These are phyloP conservation scores for Pocillopora grandis DNA, from an alignment of 92 coral and sea anemone species.

Conservation along the genomic window DNA sequence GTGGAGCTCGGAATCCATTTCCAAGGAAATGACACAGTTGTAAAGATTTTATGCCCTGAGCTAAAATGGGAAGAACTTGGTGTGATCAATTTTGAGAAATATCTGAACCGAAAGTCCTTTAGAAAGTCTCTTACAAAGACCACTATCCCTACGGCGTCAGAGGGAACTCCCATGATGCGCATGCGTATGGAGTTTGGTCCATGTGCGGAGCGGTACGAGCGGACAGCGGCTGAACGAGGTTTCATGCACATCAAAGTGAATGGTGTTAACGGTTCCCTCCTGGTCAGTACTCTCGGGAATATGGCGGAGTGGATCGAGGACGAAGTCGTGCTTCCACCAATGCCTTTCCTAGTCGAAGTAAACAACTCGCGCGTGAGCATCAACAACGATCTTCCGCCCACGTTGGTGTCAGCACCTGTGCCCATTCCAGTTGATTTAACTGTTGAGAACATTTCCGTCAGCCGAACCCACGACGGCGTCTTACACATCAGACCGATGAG, in stretches of 20 bases:
- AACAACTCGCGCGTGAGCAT: conserved; percentile 70
- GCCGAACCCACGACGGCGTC: conserved; percentile 70
- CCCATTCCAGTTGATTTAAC: conserved; percentile 83
- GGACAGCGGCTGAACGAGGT: conserved; percentile 89
- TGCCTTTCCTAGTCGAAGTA: conserved; percentile 81
- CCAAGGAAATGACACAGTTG: conserved; percentile 69
- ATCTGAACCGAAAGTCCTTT: conserved; percentile 71
- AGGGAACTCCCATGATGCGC: conserved; percentile 58
- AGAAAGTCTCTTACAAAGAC: conserved; percentile 45
- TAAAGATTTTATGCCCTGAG: conserved; percentile 70
- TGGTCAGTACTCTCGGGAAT: conserved; percentile 83
- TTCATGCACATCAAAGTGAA: conserved; percentile 72
- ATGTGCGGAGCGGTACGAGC: conserved; percentile 70
- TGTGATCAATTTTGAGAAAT: conserved; percentile 75
- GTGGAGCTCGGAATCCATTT: conserved; percentile 77
- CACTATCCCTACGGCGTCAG: conserved; percentile 38
- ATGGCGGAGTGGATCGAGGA: conserved; percentile 91
- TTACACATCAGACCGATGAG: conserved; percentile 59
- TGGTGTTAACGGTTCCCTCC: conserved; percentile 59
- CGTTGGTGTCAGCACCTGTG: conserved; percentile 81
- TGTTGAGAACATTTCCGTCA: conserved; percentile 70
- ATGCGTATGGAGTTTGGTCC: conserved; percentile 90
- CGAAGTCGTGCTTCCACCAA: conserved; percentile 75
- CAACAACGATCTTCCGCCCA: conserved; percentile 75
- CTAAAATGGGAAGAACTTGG: conserved; percentile 74